phyloP scores from a whole-genome alignment of 1,140 invertebrate genomes.

The Chionoecetes opilio region DNA sequence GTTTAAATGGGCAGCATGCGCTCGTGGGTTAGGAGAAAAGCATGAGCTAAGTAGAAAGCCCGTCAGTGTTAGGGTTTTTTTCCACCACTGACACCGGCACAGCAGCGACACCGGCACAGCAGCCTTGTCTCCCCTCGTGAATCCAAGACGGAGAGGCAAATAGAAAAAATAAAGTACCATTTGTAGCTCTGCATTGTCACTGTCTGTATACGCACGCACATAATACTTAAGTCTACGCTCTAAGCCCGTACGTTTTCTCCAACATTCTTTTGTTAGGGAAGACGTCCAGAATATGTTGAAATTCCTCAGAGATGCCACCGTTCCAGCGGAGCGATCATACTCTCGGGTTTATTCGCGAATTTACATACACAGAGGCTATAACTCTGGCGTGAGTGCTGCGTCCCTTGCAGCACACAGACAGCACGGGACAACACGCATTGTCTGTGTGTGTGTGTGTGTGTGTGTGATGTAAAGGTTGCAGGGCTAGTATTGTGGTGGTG shows the following conservation, averaged over 20 bases:
- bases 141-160: too few species aligned
- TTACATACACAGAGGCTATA: slow-evolving; percentile 17
- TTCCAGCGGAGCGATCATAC: slow-evolving; percentile 15
- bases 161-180: too few species aligned
- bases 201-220: background rate
- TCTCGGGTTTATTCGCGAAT: slow-evolving; percentile 28
- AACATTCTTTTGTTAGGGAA: background rate
- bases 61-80: too few species aligned
- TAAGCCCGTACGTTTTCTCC: background rate
- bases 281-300: slow-evolving; percentile 3
- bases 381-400: slow-evolving; percentile 1
- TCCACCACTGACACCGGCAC: too few species aligned
- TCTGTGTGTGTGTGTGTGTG: background rate
- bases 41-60: too few species aligned
- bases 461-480: slow-evolving; percentile 13
- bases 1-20: too few species aligned
- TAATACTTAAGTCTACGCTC: background rate
- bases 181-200: too few species aligned
- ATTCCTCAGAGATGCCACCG: background rate
- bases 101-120: too few species aligned
- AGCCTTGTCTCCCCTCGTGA: too few species aligned
- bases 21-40: too few species aligned
- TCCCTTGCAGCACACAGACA: background rate
- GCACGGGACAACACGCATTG: background rate
- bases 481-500: background rate